Evolutionary conservation across 1,140 invertebrate genomes (phyloP).

Genomic region (Nasonia giraulti): DNA sequence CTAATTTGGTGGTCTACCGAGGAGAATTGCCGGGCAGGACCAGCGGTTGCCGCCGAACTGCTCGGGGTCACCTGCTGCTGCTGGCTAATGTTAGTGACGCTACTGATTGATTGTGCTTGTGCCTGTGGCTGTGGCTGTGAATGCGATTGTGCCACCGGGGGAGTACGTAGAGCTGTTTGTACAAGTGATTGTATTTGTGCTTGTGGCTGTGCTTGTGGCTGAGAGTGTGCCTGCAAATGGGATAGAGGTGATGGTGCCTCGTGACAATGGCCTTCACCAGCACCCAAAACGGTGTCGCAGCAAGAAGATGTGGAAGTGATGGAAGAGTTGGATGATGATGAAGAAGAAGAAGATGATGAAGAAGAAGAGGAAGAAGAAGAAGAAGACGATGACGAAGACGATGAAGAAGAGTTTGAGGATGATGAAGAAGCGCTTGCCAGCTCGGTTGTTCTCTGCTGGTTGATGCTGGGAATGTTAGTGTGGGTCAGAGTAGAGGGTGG

Average conservation of each 20-base stretch:
- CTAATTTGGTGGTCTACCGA: slow-evolving; percentile 85
- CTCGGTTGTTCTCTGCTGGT: not conserved
- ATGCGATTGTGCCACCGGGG: slow-evolving; percentile 60
- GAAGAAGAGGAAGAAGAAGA: slow-evolving; percentile 50
- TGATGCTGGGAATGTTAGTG: slow-evolving; percentile 17
- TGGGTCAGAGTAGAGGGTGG: slow-evolving; percentile 64
- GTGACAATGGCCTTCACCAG: slow-evolving; percentile 39
- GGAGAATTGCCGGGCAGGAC: slow-evolving; percentile 67
- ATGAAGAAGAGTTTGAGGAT: slow-evolving; percentile 37
- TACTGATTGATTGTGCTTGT: slow-evolving; percentile 57
- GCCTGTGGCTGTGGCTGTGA: slow-evolving; percentile 59
- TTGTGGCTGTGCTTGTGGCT: slow-evolving; percentile 59
- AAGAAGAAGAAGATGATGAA: slow-evolving; percentile 32
- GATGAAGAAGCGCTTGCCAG: slow-evolving; percentile 44
- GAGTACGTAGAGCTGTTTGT: slow-evolving; percentile 59
- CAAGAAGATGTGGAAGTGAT: slow-evolving; percentile 38
- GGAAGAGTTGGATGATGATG: slow-evolving; percentile 14
- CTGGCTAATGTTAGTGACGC: slow-evolving; percentile 62
- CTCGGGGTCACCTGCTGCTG: slow-evolving; percentile 60
- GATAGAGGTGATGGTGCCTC: slow-evolving; percentile 53
- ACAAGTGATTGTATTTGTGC: slow-evolving; percentile 55
- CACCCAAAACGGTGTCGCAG: slow-evolving; percentile 13
- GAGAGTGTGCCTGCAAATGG: not conserved
- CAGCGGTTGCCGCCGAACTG: slow-evolving; percentile 55
- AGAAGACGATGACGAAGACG: slow-evolving; percentile 29